A percentile compares a stretch with the other conserved stretches of the same genome.
Conservation (phyloP, 2,888 invertebrate genomes). For the Arge pagana region DNA sequence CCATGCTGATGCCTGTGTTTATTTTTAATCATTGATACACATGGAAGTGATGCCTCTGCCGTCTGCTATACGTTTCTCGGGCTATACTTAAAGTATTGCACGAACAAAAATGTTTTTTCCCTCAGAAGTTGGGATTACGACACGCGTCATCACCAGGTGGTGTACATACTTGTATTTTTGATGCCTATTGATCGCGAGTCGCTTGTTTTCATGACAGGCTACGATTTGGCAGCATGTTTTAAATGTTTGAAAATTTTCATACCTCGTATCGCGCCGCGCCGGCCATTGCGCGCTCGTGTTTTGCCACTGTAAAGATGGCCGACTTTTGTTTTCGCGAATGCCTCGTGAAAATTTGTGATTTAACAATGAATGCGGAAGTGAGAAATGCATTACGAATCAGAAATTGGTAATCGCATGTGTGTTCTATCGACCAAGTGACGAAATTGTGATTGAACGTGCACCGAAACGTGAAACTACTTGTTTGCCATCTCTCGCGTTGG, state of each 20-base stretch:
- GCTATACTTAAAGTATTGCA: too few species aligned
- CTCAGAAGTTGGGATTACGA: too few species aligned
- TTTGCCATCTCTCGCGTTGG: not conserved
- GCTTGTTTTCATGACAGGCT: too few species aligned
- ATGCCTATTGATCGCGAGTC: too few species aligned
- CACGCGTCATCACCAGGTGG: too few species aligned
- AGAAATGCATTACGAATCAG: slow-evolving; percentile 12
- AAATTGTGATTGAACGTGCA: not conserved
- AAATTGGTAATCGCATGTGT: not conserved
- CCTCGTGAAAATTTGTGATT: slow-evolving; percentile 31
- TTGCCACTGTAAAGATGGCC: slow-evolving; percentile 52
- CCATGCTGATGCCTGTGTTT: too few species aligned
- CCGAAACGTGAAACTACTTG: not conserved
- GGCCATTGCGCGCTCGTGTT: slow-evolving; percentile 49
- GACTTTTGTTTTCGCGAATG: slow-evolving; percentile 47
- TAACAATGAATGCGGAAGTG: slow-evolving; percentile 32
- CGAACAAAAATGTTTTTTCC: too few species aligned
- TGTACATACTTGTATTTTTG: too few species aligned
- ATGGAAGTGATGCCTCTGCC: too few species aligned
- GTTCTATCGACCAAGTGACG: not conserved
- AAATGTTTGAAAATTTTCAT: not conserved
- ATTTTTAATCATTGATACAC: too few species aligned
- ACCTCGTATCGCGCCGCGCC: slow-evolving; percentile 16
- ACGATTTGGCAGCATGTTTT: not conserved
- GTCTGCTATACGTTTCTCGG: too few species aligned